Percentiles rank a stretch among this genome's conserved stretches.
Evolutionary conservation across 64 coral and sea anemone species (phyloP).

Genomic region (Stylophora pistillata): DNA sequence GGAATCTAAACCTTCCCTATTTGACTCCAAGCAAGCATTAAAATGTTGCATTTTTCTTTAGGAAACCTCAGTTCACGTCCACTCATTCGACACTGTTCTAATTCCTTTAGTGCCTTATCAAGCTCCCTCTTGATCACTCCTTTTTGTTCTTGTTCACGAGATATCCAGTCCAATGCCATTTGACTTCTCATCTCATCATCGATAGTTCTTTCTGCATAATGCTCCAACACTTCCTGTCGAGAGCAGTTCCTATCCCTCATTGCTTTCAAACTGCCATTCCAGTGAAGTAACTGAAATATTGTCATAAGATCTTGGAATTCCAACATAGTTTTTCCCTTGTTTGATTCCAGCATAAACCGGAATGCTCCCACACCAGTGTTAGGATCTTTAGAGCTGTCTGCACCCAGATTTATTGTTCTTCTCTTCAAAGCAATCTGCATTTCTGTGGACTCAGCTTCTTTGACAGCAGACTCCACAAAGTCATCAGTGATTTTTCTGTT

Average conservation of each 20-base stretch:
- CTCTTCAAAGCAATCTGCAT: constrained; percentile 48
- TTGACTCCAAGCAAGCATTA: constrained; percentile 88
- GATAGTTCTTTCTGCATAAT: constrained; percentile 78
- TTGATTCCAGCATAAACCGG: constrained; percentile 90
- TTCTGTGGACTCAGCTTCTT: constrained; percentile 86
- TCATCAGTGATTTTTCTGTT: constrained; percentile 96
- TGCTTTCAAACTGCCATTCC: constrained; percentile 94
- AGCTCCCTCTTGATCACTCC: constrained; percentile 80
- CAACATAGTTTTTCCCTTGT: constrained; percentile 87
- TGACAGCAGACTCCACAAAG: constrained; percentile 87
- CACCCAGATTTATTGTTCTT: constrained; percentile 60
- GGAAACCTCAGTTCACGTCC: constrained; percentile 91
- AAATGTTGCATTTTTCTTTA: constrained; percentile 89
- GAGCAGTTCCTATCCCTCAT: constrained; percentile 93
- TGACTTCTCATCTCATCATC: constrained; percentile 97
- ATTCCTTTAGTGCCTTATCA: constrained; percentile 71
- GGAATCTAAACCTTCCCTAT: constrained; percentile 68
- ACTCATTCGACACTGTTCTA: constrained; percentile 81
- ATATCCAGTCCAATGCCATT: constrained; percentile 96
- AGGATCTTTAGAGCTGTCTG: constrained; percentile 63
- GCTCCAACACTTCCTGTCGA: constrained; percentile 85
- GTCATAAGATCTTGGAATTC: constrained; percentile 97
- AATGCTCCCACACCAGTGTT: constrained; percentile 87
- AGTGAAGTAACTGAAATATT: constrained; percentile 91
- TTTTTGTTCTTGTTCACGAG: constrained; percentile 86